These are phyloP conservation scores for Oenanthe oenanthe DNA, from an alignment of 2,113 vertebrate genomes.

Conservation along the genomic window DNA sequence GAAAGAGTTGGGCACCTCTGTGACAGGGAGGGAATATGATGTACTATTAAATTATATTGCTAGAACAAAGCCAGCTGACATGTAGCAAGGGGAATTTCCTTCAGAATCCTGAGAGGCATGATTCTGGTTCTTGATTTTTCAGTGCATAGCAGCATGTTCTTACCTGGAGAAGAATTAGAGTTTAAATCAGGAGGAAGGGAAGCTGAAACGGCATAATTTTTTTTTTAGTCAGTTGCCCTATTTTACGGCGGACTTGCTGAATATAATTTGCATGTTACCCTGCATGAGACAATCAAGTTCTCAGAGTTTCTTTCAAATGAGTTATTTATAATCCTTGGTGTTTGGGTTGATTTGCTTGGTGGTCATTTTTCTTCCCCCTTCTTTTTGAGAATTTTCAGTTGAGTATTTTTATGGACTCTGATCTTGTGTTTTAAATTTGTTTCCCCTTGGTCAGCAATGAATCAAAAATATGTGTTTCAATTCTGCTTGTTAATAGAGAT, in stretches of 20 bases:
- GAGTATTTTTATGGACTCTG: not conserved
- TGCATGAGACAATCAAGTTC: not conserved
- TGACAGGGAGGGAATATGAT: not conserved
- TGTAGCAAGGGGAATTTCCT: not conserved
- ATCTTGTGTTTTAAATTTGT: not conserved
- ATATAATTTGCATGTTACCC: not conserved
- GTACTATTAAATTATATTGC: not conserved
- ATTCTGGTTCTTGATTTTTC: not conserved
- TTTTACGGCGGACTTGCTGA: accelerated
- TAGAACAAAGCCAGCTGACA: not conserved
- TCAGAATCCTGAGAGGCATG: not conserved
- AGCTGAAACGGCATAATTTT: not conserved
- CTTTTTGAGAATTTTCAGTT: not conserved
- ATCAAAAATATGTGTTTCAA: not conserved
- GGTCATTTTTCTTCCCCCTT: accelerated
- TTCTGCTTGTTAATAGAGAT: not conserved
- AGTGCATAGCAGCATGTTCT: not conserved
- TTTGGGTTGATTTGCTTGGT: not conserved
- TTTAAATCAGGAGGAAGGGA: not conserved
- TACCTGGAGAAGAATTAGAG: not conserved
- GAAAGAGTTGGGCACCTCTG: not conserved
- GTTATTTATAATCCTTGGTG: not conserved
- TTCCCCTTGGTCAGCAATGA: not conserved
- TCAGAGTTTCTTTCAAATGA: not conserved
- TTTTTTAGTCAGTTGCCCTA: not conserved